Base-by-base conservation (phyloP, 2,888 invertebrate species). In the Dasysyrphus tricinctus region DNA sequence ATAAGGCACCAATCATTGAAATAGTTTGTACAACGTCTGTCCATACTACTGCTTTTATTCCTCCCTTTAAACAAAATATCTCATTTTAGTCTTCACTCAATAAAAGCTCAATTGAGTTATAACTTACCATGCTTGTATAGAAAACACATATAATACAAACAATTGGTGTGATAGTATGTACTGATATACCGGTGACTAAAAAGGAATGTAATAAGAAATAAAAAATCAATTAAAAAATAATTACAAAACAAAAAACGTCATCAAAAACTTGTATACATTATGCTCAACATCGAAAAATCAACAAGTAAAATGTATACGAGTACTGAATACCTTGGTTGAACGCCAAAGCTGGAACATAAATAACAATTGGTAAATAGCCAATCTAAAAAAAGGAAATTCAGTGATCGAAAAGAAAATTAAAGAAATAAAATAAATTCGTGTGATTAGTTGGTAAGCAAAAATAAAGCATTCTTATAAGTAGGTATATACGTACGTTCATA, bases 61-160 rank as follows among this genome's bases (percentile, higher is more conserved):
- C 96, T 88, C 96, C 96, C 96, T 96, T 74, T 76, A 88, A 32
- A 24, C 24, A 49, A 67, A 69, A 51, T 4, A 14, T 3, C 54
- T 54, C 9, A 51, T 39, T 16, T 32, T 0, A 29, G 19, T 29
- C n/a, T 70, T 37, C 12, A 37, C 32, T 47, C 24, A 44, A 42
- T 42, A 19, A 63, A 61, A 39, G 11, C 29, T 51, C 6, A 4
- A 32, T 29, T 19, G 54, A 5, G 6, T 24, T 12, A 70, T 16
- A 86, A 94, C 95, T 94, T 93, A 97, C 96, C 91, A 96, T 94
- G 89, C 96, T 96, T 0, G 97, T 97, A 90, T 97, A 97, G 91
- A 97, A 96, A 80, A 97, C 96, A 92, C 97, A 97, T 75, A 97
- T 96, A 49, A 96, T 90, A 90, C 97, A 97, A 11, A 97, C 96